Base-by-base conservation (phyloP, 2,113 vertebrate genomes). In the Ancistrus triradiatus region DNA sequence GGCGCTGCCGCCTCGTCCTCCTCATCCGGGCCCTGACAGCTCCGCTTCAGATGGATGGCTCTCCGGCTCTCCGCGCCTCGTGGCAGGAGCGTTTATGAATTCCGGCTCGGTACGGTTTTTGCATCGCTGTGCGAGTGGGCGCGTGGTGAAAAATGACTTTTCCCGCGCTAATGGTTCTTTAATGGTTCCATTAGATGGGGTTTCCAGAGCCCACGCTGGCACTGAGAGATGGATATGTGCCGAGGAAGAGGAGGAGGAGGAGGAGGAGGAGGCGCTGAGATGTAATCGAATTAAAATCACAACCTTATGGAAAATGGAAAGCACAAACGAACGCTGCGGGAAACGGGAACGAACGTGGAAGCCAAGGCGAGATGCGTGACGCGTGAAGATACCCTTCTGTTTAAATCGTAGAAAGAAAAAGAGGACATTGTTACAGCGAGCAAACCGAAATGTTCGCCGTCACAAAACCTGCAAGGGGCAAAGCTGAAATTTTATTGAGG, bases 131-230 rank as follows among this genome's bases (percentile, higher is more conserved):
- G 42, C 19, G 14, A 9, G 13, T 27, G 18, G 27, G 53, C 35
- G 66, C 56, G 46, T 24, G n/a, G 52, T 72, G 59, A 72, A 68
- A 59, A 55, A 73, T 73, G 66, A 48, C 52, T 46, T 53, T 59
- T 43, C 33, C 48, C 63, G 22, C 17, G 37, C 56, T 73, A 73
- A 73, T 73, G 53, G 70, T 68, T 73, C 51, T 73, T 73, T 73
- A 73, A 73, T 73, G 70, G 59, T 62, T 73, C 70, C 59, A 63
- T 73, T 73, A 58, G 65, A 73, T 59, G 48, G 65, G 42, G 59
- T 73, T 68, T 73, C 66, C 59, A n/a, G 46, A 42, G 65, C 64
- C 40, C 65, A 68, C 17, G 53, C 70, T 68, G 70, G 59, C 64
- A 72, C 65, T 60, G 38, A 49, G 50, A 69, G 67, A 74, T 66